Base-by-base conservation (phyloP, 2,888 invertebrate species). In the Neocrepidodera transversa region DNA sequence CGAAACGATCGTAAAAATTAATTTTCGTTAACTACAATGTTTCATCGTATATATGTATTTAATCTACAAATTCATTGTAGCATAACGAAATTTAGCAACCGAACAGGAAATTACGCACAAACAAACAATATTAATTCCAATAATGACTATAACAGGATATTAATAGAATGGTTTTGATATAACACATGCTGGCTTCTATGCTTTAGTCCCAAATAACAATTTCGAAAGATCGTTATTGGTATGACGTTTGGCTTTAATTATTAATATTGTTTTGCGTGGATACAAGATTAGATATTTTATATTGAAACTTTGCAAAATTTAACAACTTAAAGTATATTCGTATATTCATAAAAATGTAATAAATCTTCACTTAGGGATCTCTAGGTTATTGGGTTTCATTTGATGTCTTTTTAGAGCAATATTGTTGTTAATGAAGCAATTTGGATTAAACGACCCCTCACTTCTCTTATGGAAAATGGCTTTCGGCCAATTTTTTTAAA, bases 141-240 rank as follows among this genome's bases (percentile, higher is more conserved):
- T 51, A 45, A 47, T 56, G 55, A 47, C 47, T 52, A 36, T 51
- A 60, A 51, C 60, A 55, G 60, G 60, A 60, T 60, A 56, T 60
- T 60, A 60, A 51, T 55, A 40, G 60, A 40, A 10, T 36, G 43
- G 53, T 61, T 61, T 61, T 47, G 56, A 53, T 57, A 53, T 45
- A 45, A 54, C 54, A 54, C 36, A 47, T 13, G 14, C 16, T 11
- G 54, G 54, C 20, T 45, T 53, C 35, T 45, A 26, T 6, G 40
- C 30, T 35, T 18, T 47, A 54, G 14, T 26, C 14, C 20, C 35
- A 30, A 54, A 45, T 45, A 26, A 54, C 18, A 45, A 18, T 54
- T 35, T 17, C 17, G 45, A 54, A 54, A 54, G 45, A 45, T 35
- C 45, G 23, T 45, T 54, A 54, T 54, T 54, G 26, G 54, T 35